phyloP scores from a whole-genome alignment of 2,888 invertebrate species.

The Sinelater perroti region DNA sequence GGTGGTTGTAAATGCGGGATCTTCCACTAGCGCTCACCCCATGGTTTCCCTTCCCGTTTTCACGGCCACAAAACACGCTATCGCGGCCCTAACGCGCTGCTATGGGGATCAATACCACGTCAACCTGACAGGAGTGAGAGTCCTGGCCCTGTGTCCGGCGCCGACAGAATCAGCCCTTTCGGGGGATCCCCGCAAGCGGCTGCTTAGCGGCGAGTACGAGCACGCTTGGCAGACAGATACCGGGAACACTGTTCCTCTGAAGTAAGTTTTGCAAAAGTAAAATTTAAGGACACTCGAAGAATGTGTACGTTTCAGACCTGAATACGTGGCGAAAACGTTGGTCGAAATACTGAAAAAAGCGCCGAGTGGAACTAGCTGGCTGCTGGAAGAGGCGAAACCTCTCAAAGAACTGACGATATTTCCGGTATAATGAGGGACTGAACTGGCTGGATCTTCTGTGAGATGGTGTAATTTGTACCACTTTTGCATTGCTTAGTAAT shows the following conservation, averaged over 20 bases:
- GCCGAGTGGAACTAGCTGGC: constrained; percentile 77
- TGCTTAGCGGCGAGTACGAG: constrained; percentile 76
- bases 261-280: no score
- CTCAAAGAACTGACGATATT: constrained; percentile 65
- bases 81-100: constrained; percentile 76
- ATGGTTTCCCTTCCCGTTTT: constrained; percentile 79
- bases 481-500: no score
- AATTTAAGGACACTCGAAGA: no score
- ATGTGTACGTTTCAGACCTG: constrained; percentile 65
- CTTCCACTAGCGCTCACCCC: constrained; percentile 73
- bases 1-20: constrained; percentile 79
- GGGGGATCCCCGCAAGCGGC: constrained; percentile 74
- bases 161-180: constrained; percentile 73
- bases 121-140: constrained; percentile 74
- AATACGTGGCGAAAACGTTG: constrained; percentile 74
- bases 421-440: constrained; percentile 28
- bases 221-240: constrained; percentile 77
- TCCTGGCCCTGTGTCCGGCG: constrained; percentile 76
- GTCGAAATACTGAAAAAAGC: constrained; percentile 72
- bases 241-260: constrained; percentile 69
- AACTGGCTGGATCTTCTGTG: background rate
- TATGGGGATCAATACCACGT: constrained; percentile 81
- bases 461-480: constrained; percentile 16
- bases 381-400: constrained; percentile 73
- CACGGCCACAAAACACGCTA: constrained; percentile 80